Evolutionary conservation across 2,113 vertebrate genomes (phyloP).

Genomic region (Saccopteryx bilineata): DNA sequence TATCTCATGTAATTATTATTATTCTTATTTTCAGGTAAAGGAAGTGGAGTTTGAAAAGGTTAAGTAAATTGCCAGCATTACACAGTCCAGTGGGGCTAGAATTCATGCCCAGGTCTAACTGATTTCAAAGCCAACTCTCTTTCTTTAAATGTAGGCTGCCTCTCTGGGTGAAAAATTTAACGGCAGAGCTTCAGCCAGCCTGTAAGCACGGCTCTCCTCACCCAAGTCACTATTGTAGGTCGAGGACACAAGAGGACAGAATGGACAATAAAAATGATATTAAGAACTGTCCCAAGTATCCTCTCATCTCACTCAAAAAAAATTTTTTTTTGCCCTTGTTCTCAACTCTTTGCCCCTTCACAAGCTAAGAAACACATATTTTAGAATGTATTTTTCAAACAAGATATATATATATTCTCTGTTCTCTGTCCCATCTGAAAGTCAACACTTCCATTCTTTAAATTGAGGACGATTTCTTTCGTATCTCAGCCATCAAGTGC

Average conservation of each 20-base stretch:
- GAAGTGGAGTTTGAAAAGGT: background rate
- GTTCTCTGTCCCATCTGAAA: background rate
- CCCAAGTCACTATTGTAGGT: background rate
- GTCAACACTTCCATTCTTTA: slow-evolving; percentile 22
- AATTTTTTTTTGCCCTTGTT: background rate
- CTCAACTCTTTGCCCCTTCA: background rate
- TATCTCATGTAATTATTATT: background rate
- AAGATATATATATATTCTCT: background rate
- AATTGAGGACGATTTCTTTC: slow-evolving; percentile 23
- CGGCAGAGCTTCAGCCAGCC: background rate
- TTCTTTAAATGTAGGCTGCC: background rate
- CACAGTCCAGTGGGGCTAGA: background rate
- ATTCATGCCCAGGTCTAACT: background rate
- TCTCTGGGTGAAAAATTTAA: background rate
- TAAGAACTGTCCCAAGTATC: background rate
- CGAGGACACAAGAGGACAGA: background rate
- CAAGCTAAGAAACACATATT: background rate
- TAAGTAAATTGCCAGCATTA: background rate
- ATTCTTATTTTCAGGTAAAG: background rate
- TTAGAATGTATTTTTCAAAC: background rate
- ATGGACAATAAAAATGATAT: background rate
- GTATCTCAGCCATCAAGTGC: background rate
- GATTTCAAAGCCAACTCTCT: background rate
- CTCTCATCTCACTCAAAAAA: background rate
- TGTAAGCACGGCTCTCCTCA: too few relatives aligned